Conservation (phyloP, 2,797 vertebrate species). For the Manis crassicaudata region DNA sequence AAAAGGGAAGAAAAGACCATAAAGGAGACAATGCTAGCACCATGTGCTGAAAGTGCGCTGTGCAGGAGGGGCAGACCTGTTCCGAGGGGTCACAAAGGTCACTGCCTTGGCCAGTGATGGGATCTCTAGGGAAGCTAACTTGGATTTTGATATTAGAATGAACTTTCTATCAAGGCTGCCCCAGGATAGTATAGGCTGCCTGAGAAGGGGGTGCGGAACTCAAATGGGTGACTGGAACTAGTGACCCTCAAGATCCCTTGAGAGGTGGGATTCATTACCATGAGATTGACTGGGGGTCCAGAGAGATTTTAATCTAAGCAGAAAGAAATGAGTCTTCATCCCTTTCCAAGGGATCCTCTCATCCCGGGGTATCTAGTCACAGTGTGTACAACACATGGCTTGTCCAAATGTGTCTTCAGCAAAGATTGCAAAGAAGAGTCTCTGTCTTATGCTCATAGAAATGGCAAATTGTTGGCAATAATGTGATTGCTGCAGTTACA, state of each 20-base stretch:
- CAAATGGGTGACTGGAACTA: neutral
- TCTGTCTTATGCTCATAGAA: neutral
- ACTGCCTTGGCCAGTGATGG: neutral
- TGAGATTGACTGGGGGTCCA: neutral
- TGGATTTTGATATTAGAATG: slow-evolving; percentile 42
- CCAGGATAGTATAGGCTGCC: neutral
- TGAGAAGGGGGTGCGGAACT: neutral
- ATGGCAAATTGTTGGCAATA: neutral
- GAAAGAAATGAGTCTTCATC: neutral
- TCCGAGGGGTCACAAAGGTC: neutral
- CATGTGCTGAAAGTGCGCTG: neutral
- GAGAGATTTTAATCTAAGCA: slow-evolving; percentile 33
- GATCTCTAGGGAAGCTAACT: neutral
- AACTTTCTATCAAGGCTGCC: neutral
- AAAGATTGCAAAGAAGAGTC: neutral
- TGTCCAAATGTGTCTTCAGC: neutral
- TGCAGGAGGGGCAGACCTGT: neutral
- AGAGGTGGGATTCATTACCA: slow-evolving; percentile 10
- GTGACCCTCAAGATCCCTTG: neutral
- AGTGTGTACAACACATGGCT: neutral
- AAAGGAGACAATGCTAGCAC: neutral
- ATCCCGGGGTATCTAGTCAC: neutral
- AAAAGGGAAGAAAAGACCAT: neutral
- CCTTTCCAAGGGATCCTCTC: neutral
- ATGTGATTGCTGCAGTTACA: neutral